phyloP scores from a whole-genome alignment of 2,113 vertebrate species.

The Centropus unirufus region DNA sequence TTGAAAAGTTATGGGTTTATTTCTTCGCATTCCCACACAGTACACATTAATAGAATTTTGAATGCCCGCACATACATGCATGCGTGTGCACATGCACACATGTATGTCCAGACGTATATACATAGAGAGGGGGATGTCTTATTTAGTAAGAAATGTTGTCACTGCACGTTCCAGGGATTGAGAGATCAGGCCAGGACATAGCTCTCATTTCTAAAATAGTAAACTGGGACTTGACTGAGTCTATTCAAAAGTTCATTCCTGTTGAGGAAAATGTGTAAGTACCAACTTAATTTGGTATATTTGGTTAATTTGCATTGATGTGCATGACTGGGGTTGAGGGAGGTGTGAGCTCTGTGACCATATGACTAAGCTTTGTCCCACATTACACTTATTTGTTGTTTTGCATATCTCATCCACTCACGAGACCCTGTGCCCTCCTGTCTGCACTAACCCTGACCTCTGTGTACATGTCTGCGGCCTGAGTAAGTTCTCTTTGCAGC shows the following conservation, averaged over 20 bases:
- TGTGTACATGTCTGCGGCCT: background rate
- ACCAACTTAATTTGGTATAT: background rate
- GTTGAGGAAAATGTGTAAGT: background rate
- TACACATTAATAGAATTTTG: background rate
- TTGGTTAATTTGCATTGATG: background rate
- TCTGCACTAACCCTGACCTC: background rate
- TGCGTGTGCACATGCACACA: background rate
- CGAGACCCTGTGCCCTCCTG: background rate
- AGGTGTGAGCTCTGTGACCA: background rate
- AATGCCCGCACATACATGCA: background rate
- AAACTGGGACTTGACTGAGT: background rate
- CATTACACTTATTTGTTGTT: background rate
- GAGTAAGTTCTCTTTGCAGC: background rate
- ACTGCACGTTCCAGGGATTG: background rate
- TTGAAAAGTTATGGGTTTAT: background rate
- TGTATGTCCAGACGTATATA: background rate
- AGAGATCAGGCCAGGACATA: background rate
- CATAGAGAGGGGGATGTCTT: background rate
- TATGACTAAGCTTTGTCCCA: background rate
- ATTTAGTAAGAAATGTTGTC: background rate
- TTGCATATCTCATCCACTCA: background rate
- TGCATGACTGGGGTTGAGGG: too few species aligned
- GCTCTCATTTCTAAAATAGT: background rate
- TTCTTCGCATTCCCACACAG: background rate
- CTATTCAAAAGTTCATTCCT: background rate